These are phyloP conservation scores for Bubo bubo DNA, from an alignment of 2,113 vertebrate species.

Conservation along the genomic window DNA sequence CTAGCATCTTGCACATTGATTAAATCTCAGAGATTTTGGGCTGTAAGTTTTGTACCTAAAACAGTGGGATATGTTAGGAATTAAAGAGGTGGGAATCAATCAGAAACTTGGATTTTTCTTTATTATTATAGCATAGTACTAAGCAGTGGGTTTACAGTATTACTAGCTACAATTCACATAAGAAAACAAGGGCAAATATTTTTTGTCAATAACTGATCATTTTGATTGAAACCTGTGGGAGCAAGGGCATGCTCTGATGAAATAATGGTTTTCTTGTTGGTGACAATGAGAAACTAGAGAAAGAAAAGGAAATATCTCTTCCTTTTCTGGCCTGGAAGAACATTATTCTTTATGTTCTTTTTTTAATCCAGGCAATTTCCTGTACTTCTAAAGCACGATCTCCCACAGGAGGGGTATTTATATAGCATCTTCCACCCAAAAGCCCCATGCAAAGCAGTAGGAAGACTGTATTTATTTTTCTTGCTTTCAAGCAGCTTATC, in stretches of 20 bases:
- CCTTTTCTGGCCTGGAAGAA: not conserved
- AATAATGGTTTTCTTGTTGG: not conserved
- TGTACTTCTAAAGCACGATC: not conserved
- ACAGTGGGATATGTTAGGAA: not conserved
- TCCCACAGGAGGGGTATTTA: not conserved
- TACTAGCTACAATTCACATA: not conserved
- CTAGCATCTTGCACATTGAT: not conserved
- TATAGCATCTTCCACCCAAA: not conserved
- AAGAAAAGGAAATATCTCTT: constrained; percentile 6
- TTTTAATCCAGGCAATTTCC: constrained; percentile 15
- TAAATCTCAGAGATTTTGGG: not conserved
- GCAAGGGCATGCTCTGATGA: not conserved
- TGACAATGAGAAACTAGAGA: not conserved
- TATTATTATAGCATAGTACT: not conserved
- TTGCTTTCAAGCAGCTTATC: not conserved
- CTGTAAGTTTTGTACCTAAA: not conserved
- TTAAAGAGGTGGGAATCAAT: not conserved
- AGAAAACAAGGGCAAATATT: not conserved
- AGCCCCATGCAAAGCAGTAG: not conserved
- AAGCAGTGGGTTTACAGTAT: not conserved
- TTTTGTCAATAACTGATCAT: not conserved
- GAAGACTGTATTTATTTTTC: not conserved
- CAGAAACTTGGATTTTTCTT: not conserved
- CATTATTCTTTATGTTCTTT: not conserved
- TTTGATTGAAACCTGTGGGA: not conserved